Base-by-base conservation (phyloP, 2,113 vertebrate species). In the Rhadina sibilatrix region DNA sequence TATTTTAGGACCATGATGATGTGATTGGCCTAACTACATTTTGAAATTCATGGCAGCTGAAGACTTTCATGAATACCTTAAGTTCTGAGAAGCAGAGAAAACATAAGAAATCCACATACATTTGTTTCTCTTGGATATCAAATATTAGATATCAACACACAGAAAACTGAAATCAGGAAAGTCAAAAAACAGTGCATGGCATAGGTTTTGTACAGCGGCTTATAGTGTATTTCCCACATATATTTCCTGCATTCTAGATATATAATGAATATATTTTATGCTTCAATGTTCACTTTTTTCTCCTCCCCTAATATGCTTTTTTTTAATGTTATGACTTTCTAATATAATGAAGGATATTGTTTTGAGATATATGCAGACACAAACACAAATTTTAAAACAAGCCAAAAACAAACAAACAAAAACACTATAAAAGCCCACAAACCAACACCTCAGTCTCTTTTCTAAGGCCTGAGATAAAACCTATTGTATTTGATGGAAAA, bases 301-400 rank as follows among this genome's bases (percentile, higher is more conserved):
- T 7, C 5, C 10, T 66, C 78, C 7, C 4, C 1, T 4, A 79
- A 15, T 5, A 6, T 5, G 6, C 0, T 38, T 15, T 42, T 21
- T 59, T 60, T 5, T 14, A 15, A 40, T 33, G 2, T 52, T 53
- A 10, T 33, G 46, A 24, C 5, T 40, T 77, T 74, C 5, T 42
- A 37, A 33, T 22, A 78, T 6, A 19, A 52, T 66, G 6, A 44
- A 70, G 13, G 24, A 35, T 56, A 42, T 8, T 35, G 4, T 64
- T 42, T 9, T 42, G 23, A 79, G 15, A 66, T 40, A 49, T 2
- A 5, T 13, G 10, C 2, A 2, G 0, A 5, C 4, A 40, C 9
- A 37, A 12, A 12, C 0, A 19, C 4, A 8, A 1, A 23, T 24
- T 22, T 11, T 18, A 60, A 60, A 37, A n/a, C 20, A n/a, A 25